Conservation (phyloP, 2,888 invertebrate genomes). For the Agapostemon virescens region DNA sequence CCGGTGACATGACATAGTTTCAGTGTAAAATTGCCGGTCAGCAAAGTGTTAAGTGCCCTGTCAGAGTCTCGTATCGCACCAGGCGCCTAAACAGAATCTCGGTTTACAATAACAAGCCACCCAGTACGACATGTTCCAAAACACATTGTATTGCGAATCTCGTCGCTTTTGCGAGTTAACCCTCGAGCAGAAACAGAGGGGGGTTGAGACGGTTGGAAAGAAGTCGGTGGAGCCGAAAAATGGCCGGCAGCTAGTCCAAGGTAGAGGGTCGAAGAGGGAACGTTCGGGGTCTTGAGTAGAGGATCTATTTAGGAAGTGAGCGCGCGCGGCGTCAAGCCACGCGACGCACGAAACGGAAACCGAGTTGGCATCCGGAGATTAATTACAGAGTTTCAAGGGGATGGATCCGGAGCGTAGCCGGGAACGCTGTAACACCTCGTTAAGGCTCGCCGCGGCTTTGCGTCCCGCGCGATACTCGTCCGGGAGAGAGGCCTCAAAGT, state of each 20-base stretch:
- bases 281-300: constrained; percentile 11
- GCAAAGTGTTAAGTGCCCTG: too few relatives aligned
- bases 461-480: constrained; percentile 32
- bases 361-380: constrained; percentile 61
- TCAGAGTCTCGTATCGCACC: too few relatives aligned
- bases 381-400: constrained; percentile 65
- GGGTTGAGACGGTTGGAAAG: not conserved
- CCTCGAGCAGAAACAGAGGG: not conserved
- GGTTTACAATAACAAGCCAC: too few relatives aligned
- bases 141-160: not conserved
- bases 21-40: too few relatives aligned
- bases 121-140: too few relatives aligned
- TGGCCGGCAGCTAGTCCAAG: not conserved
- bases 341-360: constrained; percentile 58
- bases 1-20: too few relatives aligned
- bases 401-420: constrained; percentile 52
- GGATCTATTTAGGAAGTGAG: constrained; percentile 46
- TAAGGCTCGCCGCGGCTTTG: constrained; percentile 55
- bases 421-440: constrained; percentile 57
- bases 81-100: too few relatives aligned
- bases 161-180: not conserved
- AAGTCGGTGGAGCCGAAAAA: constrained; percentile 4
- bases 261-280: not conserved
- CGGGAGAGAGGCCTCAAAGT: constrained; percentile 25
- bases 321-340: constrained; percentile 10